A percentile compares a stretch with the other conserved stretches of the same genome.
Conservation (phyloP, 2,888 invertebrate genomes). For the Thymelicus lineola region DNA sequence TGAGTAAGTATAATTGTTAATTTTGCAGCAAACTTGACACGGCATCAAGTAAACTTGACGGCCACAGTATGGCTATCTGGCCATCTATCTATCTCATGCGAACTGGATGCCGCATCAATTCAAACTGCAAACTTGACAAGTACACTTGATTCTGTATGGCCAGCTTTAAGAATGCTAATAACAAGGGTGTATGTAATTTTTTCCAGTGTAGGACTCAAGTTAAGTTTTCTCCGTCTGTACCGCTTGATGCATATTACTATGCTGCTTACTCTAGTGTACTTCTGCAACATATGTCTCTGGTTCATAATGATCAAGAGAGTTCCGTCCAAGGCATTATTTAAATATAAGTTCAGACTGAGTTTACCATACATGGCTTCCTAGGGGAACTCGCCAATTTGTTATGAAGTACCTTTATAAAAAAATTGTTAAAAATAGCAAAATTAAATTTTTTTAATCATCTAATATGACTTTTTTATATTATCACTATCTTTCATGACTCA, state of each 20-base stretch:
- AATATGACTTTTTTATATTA: conserved; percentile 6
- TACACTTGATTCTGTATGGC: too few species aligned
- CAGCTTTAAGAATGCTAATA: too few species aligned
- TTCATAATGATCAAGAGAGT: conserved; percentile 72
- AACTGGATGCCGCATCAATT: too few species aligned
- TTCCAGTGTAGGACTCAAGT: conserved; percentile 73
- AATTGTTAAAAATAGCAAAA: conserved; percentile 21
- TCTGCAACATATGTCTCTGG: conserved; percentile 77
- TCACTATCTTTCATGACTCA: too few species aligned
- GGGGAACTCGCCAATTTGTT: not conserved
- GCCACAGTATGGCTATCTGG: too few species aligned
- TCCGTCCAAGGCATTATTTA: conserved; percentile 59
- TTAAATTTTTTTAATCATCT: conserved; percentile 18
- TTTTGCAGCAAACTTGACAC: too few species aligned
- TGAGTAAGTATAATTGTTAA: too few species aligned
- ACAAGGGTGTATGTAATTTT: conserved; percentile 31
- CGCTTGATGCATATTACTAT: conserved; percentile 76
- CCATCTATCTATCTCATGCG: too few species aligned
- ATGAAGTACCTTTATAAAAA: not conserved
- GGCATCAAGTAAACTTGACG: too few species aligned
- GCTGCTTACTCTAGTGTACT: conserved; percentile 72
- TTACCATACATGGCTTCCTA: conserved; percentile 49
- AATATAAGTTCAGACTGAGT: conserved; percentile 65
- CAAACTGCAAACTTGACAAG: too few species aligned
- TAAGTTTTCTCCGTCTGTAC: conserved; percentile 72